Conservation (phyloP, 2,113 vertebrate species). For the Tragelaphus strepsiceros region DNA sequence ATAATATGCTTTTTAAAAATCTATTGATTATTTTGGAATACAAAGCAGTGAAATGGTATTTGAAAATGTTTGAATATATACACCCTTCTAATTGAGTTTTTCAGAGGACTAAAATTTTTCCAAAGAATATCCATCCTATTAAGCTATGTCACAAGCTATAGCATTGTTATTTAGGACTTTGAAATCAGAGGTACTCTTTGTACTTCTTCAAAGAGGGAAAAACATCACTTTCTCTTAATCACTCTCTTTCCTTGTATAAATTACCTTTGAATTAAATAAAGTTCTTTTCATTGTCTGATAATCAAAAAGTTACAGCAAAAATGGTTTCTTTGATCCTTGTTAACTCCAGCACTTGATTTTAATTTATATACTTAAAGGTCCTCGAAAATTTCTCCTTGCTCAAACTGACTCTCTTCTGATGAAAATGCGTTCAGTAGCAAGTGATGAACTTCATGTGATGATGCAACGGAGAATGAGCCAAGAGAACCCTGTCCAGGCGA, state of each 20-base stretch:
- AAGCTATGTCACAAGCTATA: background rate
- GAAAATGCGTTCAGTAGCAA: slow-evolving; percentile 94
- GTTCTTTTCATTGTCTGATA: background rate
- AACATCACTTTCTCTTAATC: slow-evolving; percentile 30
- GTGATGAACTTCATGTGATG: slow-evolving; percentile 93
- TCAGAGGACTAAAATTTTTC: background rate
- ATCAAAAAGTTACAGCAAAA: slow-evolving; percentile 18
- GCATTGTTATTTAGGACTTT: background rate
- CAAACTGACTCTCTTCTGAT: slow-evolving; percentile 92
- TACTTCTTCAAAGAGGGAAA: slow-evolving; percentile 43
- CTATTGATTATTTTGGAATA: slow-evolving; percentile 20
- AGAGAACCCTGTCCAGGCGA: slow-evolving; percentile 91
- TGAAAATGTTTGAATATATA: background rate
- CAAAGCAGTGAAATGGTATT: slow-evolving; percentile 64
- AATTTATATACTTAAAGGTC: slow-evolving; percentile 78
- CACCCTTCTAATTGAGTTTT: background rate
- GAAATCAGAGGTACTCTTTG: slow-evolving; percentile 47
- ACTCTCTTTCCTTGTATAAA: slow-evolving; percentile 26
- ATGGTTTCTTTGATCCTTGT: background rate
- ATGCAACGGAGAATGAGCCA: slow-evolving; percentile 96
- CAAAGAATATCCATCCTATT: background rate
- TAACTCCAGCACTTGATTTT: slow-evolving; percentile 18
- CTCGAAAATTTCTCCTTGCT: slow-evolving; percentile 86
- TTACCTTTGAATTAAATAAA: background rate
- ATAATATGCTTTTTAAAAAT: background rate